These are phyloP conservation scores for Alcedo quadribrachys DNA, from an alignment of 2,797 vertebrate species.

Conservation along the genomic window DNA sequence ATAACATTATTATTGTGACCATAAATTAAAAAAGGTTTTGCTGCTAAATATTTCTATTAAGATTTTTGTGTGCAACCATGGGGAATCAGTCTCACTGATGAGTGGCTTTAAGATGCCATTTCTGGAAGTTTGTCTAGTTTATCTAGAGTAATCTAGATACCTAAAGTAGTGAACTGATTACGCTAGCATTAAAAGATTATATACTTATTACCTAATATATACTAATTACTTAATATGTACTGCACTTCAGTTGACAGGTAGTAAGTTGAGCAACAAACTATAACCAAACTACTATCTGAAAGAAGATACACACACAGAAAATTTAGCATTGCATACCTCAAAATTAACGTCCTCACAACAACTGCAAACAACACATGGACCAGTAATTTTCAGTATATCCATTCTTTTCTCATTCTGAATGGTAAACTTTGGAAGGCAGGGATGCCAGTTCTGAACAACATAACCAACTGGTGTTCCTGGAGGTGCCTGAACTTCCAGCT, in stretches of 20 bases:
- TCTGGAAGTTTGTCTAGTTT: not conserved
- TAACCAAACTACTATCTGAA: not conserved
- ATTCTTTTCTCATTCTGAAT: slow-evolving; percentile 84
- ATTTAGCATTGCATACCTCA: slow-evolving; percentile 80
- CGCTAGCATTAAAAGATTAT: not conserved
- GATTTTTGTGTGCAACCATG: not conserved
- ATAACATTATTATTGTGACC: not conserved
- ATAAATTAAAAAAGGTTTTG: not conserved
- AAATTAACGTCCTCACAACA: slow-evolving; percentile 92
- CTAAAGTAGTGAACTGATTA: not conserved
- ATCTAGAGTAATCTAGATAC: not conserved
- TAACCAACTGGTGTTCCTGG: slow-evolving; percentile 90
- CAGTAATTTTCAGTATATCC: slow-evolving; percentile 84
- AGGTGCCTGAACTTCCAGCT: slow-evolving; percentile 93
- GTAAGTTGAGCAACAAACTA: not conserved
- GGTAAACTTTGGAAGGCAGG: slow-evolving; percentile 88
- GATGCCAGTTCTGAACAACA: slow-evolving; percentile 88
- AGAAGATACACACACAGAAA: not conserved
- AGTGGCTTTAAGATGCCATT: not conserved
- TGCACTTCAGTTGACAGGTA: not conserved
- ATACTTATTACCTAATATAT: not conserved
- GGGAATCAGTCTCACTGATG: not conserved
- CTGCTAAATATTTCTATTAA: not conserved
- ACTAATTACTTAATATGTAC: not conserved
- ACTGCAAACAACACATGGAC: slow-evolving; percentile 87